Base-by-base conservation (phyloP, 2,888 invertebrate genomes). In the Eristalis arbustorum region DNA sequence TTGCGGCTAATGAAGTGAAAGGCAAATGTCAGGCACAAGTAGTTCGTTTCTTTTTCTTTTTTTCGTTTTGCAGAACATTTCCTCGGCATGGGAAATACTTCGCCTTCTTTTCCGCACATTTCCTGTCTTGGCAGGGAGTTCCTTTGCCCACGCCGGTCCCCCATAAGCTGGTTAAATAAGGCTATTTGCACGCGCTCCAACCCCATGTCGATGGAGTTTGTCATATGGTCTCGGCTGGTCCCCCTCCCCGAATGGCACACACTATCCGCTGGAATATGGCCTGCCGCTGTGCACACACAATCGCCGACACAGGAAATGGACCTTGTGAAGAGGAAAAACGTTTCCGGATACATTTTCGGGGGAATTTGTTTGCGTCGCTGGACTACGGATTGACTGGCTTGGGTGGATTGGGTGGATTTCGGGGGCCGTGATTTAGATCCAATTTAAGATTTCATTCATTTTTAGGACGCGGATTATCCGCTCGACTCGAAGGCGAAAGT, bases 121-220 rank as follows among this genome's bases (percentile, higher is more conserved):
- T 74, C 56, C 82, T 34, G 57, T 76, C 23, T 64, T 61, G 77
- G 64, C 78, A 82, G 73, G 61, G 74, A 77, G 64, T 74, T 66
- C 56, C 82, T 74, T 74, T 71, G 73, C 77, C 49, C 18, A 1
- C 31, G 8, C 5, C 18, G 74, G n/a, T n/a, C n/a, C n/a, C n/a
- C n/a, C 77, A 62, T 85, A 87, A 87, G 85, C 85, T 83, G 82
- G 85, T 87, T 87, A 87, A 87, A 87, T 87, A 87, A 78, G 77
- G 85, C 82, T 78, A 87, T 83, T 87, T 87, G 85, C 85, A 83
- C 85, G 83, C 82, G 77, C 42, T 62, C 74, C 73, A 69, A 31
- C 77, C 85, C 59, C 77, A 69, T 49, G 31, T 18, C 40, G 69
- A 62, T 85, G 61, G 73, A 57, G 77, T 49, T 82, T 71, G 77